phyloP scores from a whole-genome alignment of 2,888 invertebrate species.

The Andricus quercusramuli region DNA sequence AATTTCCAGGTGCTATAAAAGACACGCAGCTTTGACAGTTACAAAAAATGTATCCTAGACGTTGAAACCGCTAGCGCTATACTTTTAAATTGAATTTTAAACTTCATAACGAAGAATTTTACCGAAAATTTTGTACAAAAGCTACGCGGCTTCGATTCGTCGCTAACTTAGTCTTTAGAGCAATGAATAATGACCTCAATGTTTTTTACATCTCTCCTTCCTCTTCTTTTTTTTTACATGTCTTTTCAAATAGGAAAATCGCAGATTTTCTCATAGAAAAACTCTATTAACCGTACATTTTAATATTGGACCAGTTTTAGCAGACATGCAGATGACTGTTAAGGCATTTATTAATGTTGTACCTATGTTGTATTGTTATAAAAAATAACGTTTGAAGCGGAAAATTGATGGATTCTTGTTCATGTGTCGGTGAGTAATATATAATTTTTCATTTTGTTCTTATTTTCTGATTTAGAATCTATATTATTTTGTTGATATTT shows the following conservation, averaged over 20 bases:
- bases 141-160: neutral
- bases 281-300: neutral
- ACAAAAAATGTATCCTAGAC: neutral
- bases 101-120: neutral
- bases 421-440: neutral
- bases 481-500: neutral
- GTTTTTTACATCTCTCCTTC: neutral
- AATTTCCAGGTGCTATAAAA: neutral
- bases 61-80: neutral
- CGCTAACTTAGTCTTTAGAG: neutral
- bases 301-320: neutral
- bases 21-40: neutral
- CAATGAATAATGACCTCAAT: neutral
- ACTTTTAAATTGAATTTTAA: neutral
- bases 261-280: neutral
- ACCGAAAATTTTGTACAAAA: neutral
- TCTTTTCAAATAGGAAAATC: neutral
- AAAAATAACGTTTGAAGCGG: slow-evolving; percentile 47
- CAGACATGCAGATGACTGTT: slow-evolving; percentile 46
- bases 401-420: neutral
- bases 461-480: neutral
- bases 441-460: neutral
- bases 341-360: slow-evolving; percentile 66
- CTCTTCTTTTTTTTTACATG: neutral
- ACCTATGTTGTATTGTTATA: slow-evolving; percentile 57